These are phyloP conservation scores for Polyergus mexicanus DNA, from an alignment of 1,140 invertebrate species.

Conservation along the genomic window DNA sequence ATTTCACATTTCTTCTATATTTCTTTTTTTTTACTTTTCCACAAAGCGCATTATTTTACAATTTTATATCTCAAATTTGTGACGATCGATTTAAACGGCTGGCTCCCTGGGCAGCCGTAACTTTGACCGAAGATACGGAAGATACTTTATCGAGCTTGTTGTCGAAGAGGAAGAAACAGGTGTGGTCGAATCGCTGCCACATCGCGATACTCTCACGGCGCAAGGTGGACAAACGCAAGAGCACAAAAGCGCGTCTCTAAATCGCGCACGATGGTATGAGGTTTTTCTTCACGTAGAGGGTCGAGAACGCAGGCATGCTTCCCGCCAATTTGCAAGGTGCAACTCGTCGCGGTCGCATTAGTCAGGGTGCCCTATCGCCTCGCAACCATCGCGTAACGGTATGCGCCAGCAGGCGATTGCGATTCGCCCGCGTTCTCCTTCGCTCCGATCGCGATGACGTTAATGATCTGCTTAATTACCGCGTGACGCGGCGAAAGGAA, in stretches of 20 bases:
- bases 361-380: slow-evolving; percentile 84
- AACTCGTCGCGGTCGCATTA: slow-evolving; percentile 82
- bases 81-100: neutral
- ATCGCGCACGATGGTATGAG: slow-evolving; percentile 77
- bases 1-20: neutral
- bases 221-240: slow-evolving; percentile 75
- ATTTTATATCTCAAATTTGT: neutral
- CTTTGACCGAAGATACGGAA: neutral
- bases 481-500: slow-evolving; percentile 77
- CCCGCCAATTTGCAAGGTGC: slow-evolving; percentile 86
- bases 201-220: slow-evolving; percentile 40
- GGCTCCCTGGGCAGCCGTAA: neutral
- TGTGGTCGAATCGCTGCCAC: neutral
- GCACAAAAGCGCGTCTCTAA: slow-evolving; percentile 72
- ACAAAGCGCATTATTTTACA: neutral
- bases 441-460: slow-evolving; percentile 79
- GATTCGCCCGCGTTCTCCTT: slow-evolving; percentile 79
- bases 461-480: slow-evolving; percentile 86
- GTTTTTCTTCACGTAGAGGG: slow-evolving; percentile 76
- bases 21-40: neutral
- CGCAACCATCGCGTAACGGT: slow-evolving; percentile 85
- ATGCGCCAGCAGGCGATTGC: slow-evolving; percentile 78
- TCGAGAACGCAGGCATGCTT: slow-evolving; percentile 65
- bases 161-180: slow-evolving; percentile 33
- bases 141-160: neutral